Percentiles rank a stretch among this genome's conserved stretches.
Evolutionary conservation across 2,888 invertebrate species (phyloP).

Genomic region (Kryphioiulus occultus): DNA sequence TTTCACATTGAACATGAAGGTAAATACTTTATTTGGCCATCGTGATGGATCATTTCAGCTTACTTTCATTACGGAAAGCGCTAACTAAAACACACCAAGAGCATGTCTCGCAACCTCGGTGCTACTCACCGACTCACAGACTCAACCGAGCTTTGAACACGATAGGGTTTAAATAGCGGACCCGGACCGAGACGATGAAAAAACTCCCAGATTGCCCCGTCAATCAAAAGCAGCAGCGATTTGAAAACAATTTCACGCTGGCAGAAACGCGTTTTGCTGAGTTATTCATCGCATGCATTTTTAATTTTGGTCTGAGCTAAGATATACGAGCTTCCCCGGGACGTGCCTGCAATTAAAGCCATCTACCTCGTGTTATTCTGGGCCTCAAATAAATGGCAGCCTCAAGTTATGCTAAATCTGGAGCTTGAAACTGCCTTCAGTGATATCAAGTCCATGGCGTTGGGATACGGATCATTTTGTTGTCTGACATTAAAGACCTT

Average conservation of each 20-base stretch:
- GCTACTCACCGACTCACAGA: too few species aligned
- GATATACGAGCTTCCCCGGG: neutral
- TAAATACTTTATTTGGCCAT: too few species aligned
- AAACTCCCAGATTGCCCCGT: neutral
- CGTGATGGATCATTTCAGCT: too few species aligned
- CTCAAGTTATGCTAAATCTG: conserved; percentile 1
- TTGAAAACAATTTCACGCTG: neutral
- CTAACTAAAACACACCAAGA: too few species aligned
- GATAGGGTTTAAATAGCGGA: too few species aligned
- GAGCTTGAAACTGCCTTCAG: neutral
- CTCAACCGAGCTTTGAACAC: too few species aligned
- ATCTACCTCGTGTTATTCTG: neutral
- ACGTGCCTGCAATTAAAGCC: conserved; percentile 6
- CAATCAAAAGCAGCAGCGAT: neutral
- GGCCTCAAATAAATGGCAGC: neutral
- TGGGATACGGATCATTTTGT: too few species aligned
- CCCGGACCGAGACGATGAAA: too few species aligned
- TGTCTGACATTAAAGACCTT: too few species aligned
- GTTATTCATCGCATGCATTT: neutral
- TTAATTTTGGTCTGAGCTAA: neutral
- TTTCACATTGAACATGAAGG: too few species aligned
- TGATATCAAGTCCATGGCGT: neutral
- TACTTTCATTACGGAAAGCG: too few species aligned
- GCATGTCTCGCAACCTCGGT: too few species aligned
- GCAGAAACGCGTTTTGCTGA: neutral